Evolutionary conservation across 2,888 invertebrate genomes (phyloP).

Genomic region (Drosophila sordidapex): DNA sequence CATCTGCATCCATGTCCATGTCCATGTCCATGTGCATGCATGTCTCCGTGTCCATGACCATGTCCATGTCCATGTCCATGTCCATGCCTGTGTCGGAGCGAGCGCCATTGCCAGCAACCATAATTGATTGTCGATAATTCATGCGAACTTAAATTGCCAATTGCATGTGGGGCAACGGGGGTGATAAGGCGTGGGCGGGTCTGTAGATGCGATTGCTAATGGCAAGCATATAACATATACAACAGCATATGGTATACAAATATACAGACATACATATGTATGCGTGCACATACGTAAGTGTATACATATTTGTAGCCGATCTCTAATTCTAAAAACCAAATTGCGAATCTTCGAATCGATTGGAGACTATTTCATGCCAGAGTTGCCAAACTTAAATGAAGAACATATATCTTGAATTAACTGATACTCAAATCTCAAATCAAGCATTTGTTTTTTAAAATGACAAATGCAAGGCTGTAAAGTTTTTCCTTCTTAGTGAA

Average conservation of each 20-base stretch:
- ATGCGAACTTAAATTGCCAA: constrained; percentile 84
- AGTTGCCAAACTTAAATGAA: neutral
- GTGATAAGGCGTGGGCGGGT: constrained; percentile 3
- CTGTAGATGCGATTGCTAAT: constrained; percentile 49
- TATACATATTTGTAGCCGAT: neutral
- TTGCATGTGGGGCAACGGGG: constrained; percentile 56
- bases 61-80: constrained; percentile 6
- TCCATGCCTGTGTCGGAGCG: constrained; percentile 23
- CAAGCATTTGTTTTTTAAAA: neutral
- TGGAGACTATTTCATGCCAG: neutral
- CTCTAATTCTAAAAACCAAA: neutral
- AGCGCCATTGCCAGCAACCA: constrained; percentile 71
- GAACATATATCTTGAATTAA: neutral
- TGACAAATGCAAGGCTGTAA: neutral
- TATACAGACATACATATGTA: constrained; percentile 17
- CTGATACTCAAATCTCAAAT: neutral
- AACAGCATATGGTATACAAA: constrained; percentile 4
- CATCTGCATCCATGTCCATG: constrained; percentile 6
- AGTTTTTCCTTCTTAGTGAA: neutral
- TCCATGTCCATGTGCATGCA: constrained; percentile 9
- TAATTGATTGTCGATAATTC: constrained; percentile 82
- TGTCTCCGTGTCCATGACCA: constrained; percentile 1
- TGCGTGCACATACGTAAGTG: constrained; percentile 4
- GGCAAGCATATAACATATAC: constrained; percentile 54
- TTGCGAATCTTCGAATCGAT: neutral